Evolutionary conservation across 1,140 invertebrate species (phyloP), one percentile per base, ranked within the genome.

Genomic region (Centruroides vittatus): DNA sequence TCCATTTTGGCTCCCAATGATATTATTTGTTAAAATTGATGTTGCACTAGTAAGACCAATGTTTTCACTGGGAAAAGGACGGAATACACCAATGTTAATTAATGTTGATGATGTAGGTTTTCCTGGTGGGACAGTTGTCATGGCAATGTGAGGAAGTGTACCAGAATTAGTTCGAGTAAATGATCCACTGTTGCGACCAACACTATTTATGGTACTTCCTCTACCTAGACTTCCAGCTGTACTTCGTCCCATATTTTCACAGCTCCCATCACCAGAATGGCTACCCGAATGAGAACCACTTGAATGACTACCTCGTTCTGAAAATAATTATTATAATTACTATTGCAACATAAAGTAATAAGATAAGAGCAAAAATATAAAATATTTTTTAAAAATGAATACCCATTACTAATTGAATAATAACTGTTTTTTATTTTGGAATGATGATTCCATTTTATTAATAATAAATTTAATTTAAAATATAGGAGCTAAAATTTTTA

Each of bases 141-240:
- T 36, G 34, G 62, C 49, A 9, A 59, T 46, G 3, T 59, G 34
- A 10, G 65, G 58, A 10, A 66, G 54, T 46, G 60, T 66, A 7
- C 65, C 63, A 9, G 61, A 62, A 60, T 57, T 62, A 46, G 65
- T 66, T n/a, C 65, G 53, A 12, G 63, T 61, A 53, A 65, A 65
- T 11, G 61, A 61, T 9, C 60, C 60, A 57, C 59, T 61, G n/a
- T 64, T 66, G 13, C 62, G 53, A 11, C 65, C 65, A 0, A 66
- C 50, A 50, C 65, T 66, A 34, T 58, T 58, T 5, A 63, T 57
- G 41, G 63, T 64, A n/a, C 62, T 64, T 10, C 63, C 60, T 12
- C 65, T 50, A 49, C 61, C 65, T 7, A 66, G 47, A 47, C 63
- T 65, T 11, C 63, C 62, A 10, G 65, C 60, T 7, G 60, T 61